Conservation (phyloP, 2,888 invertebrate genomes). For the Sphecodes monilicornis region DNA sequence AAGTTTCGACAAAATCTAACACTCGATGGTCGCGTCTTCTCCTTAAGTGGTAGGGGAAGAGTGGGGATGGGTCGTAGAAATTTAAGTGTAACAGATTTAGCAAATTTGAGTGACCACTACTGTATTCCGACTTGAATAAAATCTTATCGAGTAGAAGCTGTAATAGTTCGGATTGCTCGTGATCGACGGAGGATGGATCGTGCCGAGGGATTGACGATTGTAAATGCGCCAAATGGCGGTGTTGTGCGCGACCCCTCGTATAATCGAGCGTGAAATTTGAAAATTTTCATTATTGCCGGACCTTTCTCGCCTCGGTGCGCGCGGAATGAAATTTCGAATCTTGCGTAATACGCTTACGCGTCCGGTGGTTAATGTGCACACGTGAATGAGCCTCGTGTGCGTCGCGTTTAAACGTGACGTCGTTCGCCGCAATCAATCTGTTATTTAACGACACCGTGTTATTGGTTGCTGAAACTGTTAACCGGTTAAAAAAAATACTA, state of each 20-base stretch:
- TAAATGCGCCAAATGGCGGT: conserved; percentile 82
- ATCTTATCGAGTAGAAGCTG: conserved; percentile 18
- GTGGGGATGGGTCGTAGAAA: not conserved
- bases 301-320: conserved; percentile 61
- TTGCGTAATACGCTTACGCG: conserved; percentile 49
- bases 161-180: not conserved
- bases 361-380: conserved; percentile 40
- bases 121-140: not conserved
- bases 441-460: conserved; percentile 48
- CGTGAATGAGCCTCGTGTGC: conserved; percentile 16
- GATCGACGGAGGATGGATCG: conserved; percentile 43
- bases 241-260: conserved; percentile 64
- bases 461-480: conserved; percentile 27
- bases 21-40: too few species aligned
- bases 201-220: conserved; percentile 65
- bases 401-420: conserved; percentile 20
- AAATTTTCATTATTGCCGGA: conserved; percentile 80
- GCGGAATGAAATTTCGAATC: conserved; percentile 74
- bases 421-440: conserved; percentile 47
- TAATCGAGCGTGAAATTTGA: conserved; percentile 84
- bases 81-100: not conserved
- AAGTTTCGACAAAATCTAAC: too few species aligned
- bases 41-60: not conserved
- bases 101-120: not conserved
- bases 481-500: not conserved